phyloP scores from a whole-genome alignment of 2,888 invertebrate genomes.

The Rhimphoctona megacephalus region DNA sequence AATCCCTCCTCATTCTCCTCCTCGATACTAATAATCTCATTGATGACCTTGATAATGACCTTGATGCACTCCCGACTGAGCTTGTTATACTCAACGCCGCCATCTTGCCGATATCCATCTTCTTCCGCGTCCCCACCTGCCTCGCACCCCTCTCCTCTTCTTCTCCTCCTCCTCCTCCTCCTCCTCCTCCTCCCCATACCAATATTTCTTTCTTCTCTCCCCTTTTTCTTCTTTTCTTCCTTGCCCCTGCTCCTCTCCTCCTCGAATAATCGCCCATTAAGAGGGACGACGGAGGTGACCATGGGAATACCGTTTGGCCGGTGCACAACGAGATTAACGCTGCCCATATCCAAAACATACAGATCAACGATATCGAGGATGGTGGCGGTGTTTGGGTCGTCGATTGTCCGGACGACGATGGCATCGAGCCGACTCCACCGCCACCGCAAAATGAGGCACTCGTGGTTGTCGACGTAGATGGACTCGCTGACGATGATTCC shows the following conservation, averaged over 20 bases:
- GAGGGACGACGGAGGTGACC: constrained; percentile 66
- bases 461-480: constrained; percentile 72
- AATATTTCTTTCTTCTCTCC: background rate
- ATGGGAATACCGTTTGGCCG: constrained; percentile 73
- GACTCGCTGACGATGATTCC: constrained; percentile 66
- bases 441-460: constrained; percentile 77
- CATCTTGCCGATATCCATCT: constrained; percentile 10
- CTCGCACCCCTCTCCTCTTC: background rate
- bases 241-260: background rate
- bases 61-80: constrained; percentile 29
- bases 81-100: constrained; percentile 1
- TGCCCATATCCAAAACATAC: constrained; percentile 84
- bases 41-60: constrained; percentile 33
- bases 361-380: constrained; percentile 75
- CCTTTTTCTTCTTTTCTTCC: background rate
- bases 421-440: constrained; percentile 80
- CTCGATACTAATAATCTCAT: constrained; percentile 8
- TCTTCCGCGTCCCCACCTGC: background rate
- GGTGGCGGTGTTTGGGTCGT: constrained; percentile 76
- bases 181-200: background rate
- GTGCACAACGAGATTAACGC: constrained; percentile 84
- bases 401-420: constrained; percentile 83
- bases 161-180: too few relatives aligned
- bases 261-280: constrained; percentile 33
- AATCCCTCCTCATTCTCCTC: constrained; percentile 16